Evolutionary conservation across 2,113 vertebrate genomes (phyloP).

Genomic region (Erinaceus europaeus): DNA sequence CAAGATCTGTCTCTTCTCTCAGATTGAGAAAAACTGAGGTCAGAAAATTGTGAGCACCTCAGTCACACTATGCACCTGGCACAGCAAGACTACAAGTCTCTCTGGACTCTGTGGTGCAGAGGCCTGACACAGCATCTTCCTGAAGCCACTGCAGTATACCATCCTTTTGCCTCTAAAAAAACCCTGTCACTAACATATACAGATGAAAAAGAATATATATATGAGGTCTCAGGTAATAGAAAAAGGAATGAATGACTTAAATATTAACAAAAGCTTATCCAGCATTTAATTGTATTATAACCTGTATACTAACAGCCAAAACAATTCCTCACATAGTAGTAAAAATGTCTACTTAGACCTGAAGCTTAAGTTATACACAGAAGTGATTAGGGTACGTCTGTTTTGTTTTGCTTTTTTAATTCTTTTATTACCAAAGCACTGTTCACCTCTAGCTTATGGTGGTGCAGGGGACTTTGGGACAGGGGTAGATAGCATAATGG

Average conservation of each 20-base stretch:
- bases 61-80: neutral
- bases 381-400: neutral
- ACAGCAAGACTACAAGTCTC: neutral
- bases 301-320: neutral
- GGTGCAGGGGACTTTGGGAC: too few relatives aligned
- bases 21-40: neutral
- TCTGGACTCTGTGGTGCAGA: neutral
- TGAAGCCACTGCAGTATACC: neutral
- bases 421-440: too few relatives aligned
- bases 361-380: neutral
- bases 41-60: neutral
- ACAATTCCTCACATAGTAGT: neutral
- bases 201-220: neutral
- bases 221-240: neutral
- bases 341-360: too few relatives aligned
- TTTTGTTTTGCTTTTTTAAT: too few relatives aligned
- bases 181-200: neutral
- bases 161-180: neutral
- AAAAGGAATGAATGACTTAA: neutral
- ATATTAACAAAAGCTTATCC: neutral
- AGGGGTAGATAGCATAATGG: too few relatives aligned
- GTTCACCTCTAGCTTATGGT: too few relatives aligned
- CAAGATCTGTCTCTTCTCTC: neutral
- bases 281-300: neutral
- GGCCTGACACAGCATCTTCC: slow-evolving; percentile 18